Evolutionary conservation across 2,797 vertebrate species (phyloP), one percentile per base, ranked within the genome.

Genomic region (Steatocranus sp.): DNA sequence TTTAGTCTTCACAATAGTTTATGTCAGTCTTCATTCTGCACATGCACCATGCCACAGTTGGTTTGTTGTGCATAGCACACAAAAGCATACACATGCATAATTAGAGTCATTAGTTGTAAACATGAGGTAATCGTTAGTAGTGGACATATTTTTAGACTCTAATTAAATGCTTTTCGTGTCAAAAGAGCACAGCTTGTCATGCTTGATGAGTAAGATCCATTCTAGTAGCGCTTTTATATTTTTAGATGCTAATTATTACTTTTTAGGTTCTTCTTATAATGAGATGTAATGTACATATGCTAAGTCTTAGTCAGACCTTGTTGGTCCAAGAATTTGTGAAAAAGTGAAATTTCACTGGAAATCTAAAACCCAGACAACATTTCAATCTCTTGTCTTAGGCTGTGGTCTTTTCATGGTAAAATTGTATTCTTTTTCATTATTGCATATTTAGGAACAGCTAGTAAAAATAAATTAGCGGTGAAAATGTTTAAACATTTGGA

Each of bases 141-240:
- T 86, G 84, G 83, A 90, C 83, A 85, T 92, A 93, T 93, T 94
- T 95, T 90, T 91, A 93, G 90, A 88, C 87, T 84, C 54, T 91
- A 92, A 93, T 94, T 93, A 92, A 82, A 83, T 14, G 68, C 83
- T 49, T 79, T 83, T 92, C 90, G 78, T 92, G 87, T 83, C 3
- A 84, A 90, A 90, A 78, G 87, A 85, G 74, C 90, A 79, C 88
- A 90, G 92, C 89, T 38, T 78, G 89, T 75, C 79, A 87, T 20
- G 38, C 87, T 90, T 43, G 77, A 85, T 80, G 86, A 82, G 58
- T 66, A 54, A 75, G 27, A 74, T 66, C 56, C 68, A 63, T 87
- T 25, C 32, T 77, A 54, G 32, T 86, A 49, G n/a, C 25, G 6
- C 27, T 20, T 46, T 80, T 18, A 30, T 34, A 36, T 77, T 12